A percentile compares a stretch with the other conserved stretches of the same genome.
phyloP scores from a whole-genome alignment of 2,888 invertebrate species.

The Stenodera caucasica region DNA sequence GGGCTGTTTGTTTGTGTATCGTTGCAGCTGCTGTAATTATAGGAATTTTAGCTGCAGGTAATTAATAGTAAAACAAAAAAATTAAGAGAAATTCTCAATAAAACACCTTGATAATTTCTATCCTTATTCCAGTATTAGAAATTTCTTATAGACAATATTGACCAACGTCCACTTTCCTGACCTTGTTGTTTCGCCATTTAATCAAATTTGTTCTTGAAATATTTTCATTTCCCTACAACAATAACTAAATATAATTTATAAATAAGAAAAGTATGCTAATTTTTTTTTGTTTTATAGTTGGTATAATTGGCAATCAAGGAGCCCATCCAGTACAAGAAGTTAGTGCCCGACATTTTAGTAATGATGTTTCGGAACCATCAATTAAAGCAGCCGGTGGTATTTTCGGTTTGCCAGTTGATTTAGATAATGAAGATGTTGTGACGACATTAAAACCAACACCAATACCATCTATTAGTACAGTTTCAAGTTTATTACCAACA shows the following conservation, averaged over 20 bases:
- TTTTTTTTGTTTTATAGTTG: slow-evolving; percentile 63
- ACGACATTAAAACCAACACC: slow-evolving; percentile 46
- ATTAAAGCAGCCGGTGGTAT: slow-evolving; percentile 58
- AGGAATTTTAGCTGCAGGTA: slow-evolving; percentile 75
- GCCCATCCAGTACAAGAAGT: slow-evolving; percentile 64
- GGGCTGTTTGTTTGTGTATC: slow-evolving; percentile 68
- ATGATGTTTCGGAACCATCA: slow-evolving; percentile 46
- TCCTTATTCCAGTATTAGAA: background rate
- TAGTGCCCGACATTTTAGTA: slow-evolving; percentile 63
- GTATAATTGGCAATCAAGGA: slow-evolving; percentile 67
- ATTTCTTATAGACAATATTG: background rate
- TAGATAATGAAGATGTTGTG: slow-evolving; percentile 26
- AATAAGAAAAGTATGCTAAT: no score
- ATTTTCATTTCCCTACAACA: background rate
- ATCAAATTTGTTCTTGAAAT: background rate
- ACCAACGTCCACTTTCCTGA: slow-evolving; percentile 8
- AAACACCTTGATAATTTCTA: slow-evolving; percentile 7
- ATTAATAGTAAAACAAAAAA: slow-evolving; percentile 53
- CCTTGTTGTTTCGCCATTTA: background rate
- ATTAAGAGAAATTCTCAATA: background rate
- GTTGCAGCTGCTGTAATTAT: slow-evolving; percentile 68
- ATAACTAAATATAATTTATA: no score
- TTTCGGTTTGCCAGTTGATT: slow-evolving; percentile 41
- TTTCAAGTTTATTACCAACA: slow-evolving; percentile 49
- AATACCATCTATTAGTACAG: slow-evolving; percentile 48